These are phyloP conservation scores for Malacoraja senta DNA, from an alignment of 2,797 vertebrate genomes.

Conservation along the genomic window DNA sequence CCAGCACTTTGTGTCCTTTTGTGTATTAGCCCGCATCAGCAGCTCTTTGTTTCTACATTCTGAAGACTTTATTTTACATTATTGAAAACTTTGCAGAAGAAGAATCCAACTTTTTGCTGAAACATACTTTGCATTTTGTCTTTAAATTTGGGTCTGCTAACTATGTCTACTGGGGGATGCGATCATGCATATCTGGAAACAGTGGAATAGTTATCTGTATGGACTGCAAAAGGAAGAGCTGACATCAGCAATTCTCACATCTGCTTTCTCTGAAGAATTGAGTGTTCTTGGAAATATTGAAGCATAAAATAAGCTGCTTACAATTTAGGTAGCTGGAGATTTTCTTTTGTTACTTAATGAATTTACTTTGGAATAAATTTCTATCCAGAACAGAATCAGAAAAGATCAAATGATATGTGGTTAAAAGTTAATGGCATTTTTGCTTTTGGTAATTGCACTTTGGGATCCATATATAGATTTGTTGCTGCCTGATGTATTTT, in stretches of 20 bases:
- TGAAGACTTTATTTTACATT: no score
- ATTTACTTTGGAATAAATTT: not conserved
- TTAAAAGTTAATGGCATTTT: not conserved
- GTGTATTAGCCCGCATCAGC: no score
- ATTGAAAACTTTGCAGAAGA: not conserved
- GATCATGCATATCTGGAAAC: no score
- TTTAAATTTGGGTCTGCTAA: not conserved
- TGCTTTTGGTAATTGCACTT: not conserved
- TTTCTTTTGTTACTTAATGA: not conserved
- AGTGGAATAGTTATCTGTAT: not conserved
- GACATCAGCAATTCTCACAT: not conserved
- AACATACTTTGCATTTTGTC: not conserved
- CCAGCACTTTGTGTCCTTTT: no score
- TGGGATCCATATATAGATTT: not conserved
- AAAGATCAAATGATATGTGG: not conserved
- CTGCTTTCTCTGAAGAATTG: slow-evolving; percentile 14
- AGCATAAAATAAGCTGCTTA: not conserved
- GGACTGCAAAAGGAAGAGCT: not conserved
- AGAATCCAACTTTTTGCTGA: not conserved
- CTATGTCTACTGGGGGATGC: not conserved
- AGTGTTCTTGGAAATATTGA: not conserved
- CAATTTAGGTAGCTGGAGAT: not conserved
- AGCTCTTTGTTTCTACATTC: no score
- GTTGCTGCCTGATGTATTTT: not conserved
- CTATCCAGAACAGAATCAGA: not conserved